phyloP scores from a whole-genome alignment of 2,797 vertebrate genomes.

The Champsocephalus gunnari region DNA sequence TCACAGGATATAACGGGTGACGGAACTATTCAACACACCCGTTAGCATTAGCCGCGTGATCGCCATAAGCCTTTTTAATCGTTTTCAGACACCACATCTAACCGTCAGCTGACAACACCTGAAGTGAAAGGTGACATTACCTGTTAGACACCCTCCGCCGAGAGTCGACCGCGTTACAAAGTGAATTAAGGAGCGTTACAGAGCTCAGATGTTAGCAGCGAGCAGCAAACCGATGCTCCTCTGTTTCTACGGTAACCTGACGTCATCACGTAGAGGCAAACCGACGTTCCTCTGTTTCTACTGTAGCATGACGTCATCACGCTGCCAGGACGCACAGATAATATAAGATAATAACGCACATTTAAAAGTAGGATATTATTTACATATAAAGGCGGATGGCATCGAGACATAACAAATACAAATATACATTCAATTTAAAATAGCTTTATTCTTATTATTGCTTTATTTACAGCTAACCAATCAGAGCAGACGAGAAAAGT shows the following conservation, averaged over 20 bases:
- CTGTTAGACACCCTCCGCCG: accelerated
- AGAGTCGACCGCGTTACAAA: accelerated
- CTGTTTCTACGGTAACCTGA: neutral
- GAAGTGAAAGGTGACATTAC: accelerated
- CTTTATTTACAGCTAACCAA: too few relatives aligned
- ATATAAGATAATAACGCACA: too few relatives aligned
- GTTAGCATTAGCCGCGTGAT: neutral
- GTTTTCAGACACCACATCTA: neutral
- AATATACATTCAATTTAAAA: too few relatives aligned
- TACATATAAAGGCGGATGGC: too few relatives aligned
- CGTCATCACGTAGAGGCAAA: neutral
- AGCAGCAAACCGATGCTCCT: neutral
- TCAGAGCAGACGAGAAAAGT: too few relatives aligned
- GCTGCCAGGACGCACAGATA: neutral
- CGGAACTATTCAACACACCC: neutral
- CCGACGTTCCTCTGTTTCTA: constrained; percentile 49
- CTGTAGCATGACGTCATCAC: constrained; percentile 55
- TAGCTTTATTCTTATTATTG: too few relatives aligned
- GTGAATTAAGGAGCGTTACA: accelerated
- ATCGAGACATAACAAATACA: too few relatives aligned
- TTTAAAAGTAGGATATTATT: too few relatives aligned
- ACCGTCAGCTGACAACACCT: neutral
- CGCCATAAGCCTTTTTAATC: too few relatives aligned
- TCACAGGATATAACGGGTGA: neutral
- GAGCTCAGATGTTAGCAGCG: too few relatives aligned